Percentiles rank a stretch among this genome's conserved stretches.
Conservation (phyloP, 2,113 vertebrate species). For the Poeciliopsis retropinna region DNA sequence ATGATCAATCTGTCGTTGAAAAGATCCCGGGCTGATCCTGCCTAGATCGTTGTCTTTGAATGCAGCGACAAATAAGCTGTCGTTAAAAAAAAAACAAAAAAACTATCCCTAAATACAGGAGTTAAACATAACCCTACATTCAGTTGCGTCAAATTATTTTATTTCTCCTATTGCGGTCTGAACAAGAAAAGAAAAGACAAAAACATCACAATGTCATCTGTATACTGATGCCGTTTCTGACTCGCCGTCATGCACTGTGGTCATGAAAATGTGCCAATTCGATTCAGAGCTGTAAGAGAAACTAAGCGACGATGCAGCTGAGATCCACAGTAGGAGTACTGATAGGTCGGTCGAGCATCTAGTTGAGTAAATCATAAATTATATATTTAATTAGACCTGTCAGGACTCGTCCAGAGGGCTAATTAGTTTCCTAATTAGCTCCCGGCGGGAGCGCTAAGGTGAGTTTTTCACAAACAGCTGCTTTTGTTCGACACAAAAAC, state of each 20-base stretch:
- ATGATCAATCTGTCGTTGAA: conserved; percentile 9
- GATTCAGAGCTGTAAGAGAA: not conserved
- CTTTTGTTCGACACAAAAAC: not conserved
- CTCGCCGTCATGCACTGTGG: not conserved
- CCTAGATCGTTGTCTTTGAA: conserved; percentile 59
- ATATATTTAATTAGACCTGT: not conserved
- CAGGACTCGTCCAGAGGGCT: not conserved
- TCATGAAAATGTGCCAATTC: not conserved
- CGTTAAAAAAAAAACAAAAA: not conserved
- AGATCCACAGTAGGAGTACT: not conserved
- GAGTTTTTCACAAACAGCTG: not conserved
- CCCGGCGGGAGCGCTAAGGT: not conserved
- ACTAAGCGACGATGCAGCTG: not conserved
- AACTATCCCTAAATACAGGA: conserved; percentile 1
- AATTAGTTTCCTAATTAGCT: not conserved
- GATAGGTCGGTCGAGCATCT: not conserved
- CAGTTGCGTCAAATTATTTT: conserved; percentile 31
- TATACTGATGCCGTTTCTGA: not conserved
- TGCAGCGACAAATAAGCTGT: not conserved
- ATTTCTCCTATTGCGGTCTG: conserved; percentile 20
- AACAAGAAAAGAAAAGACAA: not conserved
- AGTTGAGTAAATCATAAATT: not conserved
- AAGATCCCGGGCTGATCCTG: conserved; percentile 44
- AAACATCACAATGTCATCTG: conserved; percentile 32
- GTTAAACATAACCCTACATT: conserved; percentile 35